A percentile compares a stretch with the other conserved stretches of the same genome.
phyloP scores from a whole-genome alignment of 2,888 invertebrate species.

The Himalopsyche anomala region DNA sequence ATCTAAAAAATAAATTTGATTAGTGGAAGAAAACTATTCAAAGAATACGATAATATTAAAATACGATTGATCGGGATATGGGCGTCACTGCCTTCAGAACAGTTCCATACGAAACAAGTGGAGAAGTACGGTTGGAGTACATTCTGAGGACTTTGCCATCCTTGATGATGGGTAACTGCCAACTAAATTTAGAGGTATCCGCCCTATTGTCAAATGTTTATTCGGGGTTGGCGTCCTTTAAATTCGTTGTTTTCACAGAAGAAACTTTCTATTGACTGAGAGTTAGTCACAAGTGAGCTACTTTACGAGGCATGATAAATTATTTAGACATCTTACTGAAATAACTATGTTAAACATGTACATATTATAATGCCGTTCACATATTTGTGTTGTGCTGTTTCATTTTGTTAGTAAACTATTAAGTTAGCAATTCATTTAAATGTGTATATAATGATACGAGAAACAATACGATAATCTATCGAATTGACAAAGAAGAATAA shows the following conservation, averaged over 20 bases:
- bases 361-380: too few species aligned
- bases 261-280: conserved; percentile 11
- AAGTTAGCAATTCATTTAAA: too few species aligned
- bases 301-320: not conserved
- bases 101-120: not conserved
- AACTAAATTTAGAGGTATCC: not conserved
- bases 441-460: too few species aligned
- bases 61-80: not conserved
- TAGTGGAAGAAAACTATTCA: too few species aligned
- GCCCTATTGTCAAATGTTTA: conserved; percentile 21
- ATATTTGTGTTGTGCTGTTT: too few species aligned
- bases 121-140: not conserved
- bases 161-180: not conserved
- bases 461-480: too few species aligned
- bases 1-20: too few species aligned
- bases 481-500: too few species aligned
- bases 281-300: not conserved
- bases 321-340: not conserved
- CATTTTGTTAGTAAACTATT: too few species aligned
- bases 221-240: not conserved
- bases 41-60: too few species aligned
- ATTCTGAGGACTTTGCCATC: not conserved
- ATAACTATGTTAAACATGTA: not conserved
- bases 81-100: not conserved
- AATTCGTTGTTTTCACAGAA: not conserved